Base-by-base conservation (phyloP, 2,888 invertebrate genomes). In the Diaphora mendica region DNA sequence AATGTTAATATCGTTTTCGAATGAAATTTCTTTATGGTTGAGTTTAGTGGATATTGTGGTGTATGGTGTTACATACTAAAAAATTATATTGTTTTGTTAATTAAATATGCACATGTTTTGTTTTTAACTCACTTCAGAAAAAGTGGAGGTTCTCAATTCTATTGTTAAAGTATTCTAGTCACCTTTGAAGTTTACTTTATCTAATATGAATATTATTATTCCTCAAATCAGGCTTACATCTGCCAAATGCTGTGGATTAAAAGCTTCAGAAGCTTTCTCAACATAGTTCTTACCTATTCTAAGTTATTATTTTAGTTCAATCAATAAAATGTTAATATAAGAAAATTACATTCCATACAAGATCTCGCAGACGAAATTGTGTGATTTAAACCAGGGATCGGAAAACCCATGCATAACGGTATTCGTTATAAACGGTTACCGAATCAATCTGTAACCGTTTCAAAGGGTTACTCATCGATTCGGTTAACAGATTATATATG, bases 281-380 rank as follows among this genome's bases (percentile, higher is more conserved):
- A 26, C 9, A 30, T 44, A 68, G 9, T 35, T 23, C 33, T 17
- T 20, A 2, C 20, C 23, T 35, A 68, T 35, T 55, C 35, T 68
- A 35, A 51, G 17, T 44, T 70, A 75, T 65, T 62, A 33, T 44
- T 59, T 48, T 67, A 55, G 68, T 73, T 78, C 75, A 75, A 76
- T 81, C 79, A 85, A 83, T 84, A 76, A 79, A 77, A 68, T 70
- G 71, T 39, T 51, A 73, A 7, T 74, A 74, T 70, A 77, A 81
- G 39, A 67, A 80, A 77, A 67, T 65, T 5, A 86, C 86, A 88
- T 89, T 90, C 88, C 88, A 82, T 71, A 71, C 44, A 70, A 68
- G 79, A 84, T 84, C 81, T 84, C 69, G 39, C 42, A 72, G 33
- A n/a, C 66, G 30, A 72, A 77, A 75, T 76, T 35, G 48, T 75